Conservation (phyloP, 2,113 vertebrate species). For the Centrocercus urophasianus region DNA sequence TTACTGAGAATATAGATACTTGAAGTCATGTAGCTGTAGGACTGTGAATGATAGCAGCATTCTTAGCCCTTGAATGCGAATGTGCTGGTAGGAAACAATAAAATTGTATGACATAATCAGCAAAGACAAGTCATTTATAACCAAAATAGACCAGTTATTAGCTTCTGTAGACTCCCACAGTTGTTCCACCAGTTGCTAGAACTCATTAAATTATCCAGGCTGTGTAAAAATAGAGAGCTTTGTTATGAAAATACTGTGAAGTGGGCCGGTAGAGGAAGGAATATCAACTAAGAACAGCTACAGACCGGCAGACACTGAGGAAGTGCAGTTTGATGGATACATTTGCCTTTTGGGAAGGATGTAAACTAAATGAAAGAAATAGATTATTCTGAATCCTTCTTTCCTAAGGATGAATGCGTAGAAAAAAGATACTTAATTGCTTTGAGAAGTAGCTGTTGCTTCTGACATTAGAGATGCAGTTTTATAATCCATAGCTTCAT, state of each 20-base stretch:
- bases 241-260: not conserved
- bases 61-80: not conserved
- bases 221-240: not conserved
- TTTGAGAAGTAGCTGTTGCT: not conserved
- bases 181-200: not conserved
- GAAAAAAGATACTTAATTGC: not conserved
- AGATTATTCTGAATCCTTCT: too few relatives aligned
- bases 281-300: not conserved
- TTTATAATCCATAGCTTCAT: not conserved
- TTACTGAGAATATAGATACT: not conserved
- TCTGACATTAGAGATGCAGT: not conserved
- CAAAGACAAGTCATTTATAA: not conserved
- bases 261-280: not conserved
- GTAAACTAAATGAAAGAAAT: not conserved
- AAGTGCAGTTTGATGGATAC: not conserved
- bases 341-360: not conserved
- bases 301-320: not conserved
- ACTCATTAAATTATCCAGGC: not conserved
- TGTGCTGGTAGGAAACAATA: not conserved
- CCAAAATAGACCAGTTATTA: not conserved
- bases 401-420: not conserved
- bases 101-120: not conserved
- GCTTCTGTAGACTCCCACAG: not conserved
- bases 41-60: not conserved
- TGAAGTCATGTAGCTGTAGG: not conserved